phyloP scores from a whole-genome alignment of 23 tunicate species.

The Ciona savignyi region DNA sequence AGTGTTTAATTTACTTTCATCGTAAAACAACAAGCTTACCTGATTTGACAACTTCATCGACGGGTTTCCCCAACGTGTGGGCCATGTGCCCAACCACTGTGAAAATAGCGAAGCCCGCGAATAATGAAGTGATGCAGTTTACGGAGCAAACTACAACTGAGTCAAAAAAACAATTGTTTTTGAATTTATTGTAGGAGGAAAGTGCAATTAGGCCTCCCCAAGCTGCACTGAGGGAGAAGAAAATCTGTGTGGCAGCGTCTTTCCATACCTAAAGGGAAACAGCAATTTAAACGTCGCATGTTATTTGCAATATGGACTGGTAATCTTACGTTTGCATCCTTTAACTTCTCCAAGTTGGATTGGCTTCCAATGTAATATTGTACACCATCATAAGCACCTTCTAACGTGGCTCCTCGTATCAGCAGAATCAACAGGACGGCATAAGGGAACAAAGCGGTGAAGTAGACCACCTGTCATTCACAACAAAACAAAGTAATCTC shows the following conservation, averaged over 20 bases:
- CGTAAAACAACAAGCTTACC: slow-evolving; percentile 12
- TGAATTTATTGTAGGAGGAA: slow-evolving; percentile 74
- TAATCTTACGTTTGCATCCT: slow-evolving; percentile 36
- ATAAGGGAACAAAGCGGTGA: slow-evolving; percentile 92
- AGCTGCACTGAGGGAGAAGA: slow-evolving; percentile 71
- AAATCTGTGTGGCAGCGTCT: slow-evolving; percentile 72
- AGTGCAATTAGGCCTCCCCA: slow-evolving; percentile 82
- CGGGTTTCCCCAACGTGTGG: slow-evolving; percentile 17
- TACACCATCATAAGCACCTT: slow-evolving; percentile 83
- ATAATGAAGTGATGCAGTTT: slow-evolving; percentile 61
- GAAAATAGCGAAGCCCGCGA: slow-evolving; percentile 74
- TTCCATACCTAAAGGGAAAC: slow-evolving; percentile 44
- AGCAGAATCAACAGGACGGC: slow-evolving; percentile 77
- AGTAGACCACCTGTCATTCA: slow-evolving; percentile 90
- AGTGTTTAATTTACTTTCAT: not conserved
- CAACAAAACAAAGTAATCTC: no score
- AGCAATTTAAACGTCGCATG: not conserved
- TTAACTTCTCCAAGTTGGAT: slow-evolving; percentile 46
- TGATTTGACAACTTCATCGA: slow-evolving; percentile 32
- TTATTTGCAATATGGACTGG: not conserved
- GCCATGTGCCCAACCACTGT: slow-evolving; percentile 88
- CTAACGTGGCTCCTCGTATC: slow-evolving; percentile 73
- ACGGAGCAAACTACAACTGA: slow-evolving; percentile 46
- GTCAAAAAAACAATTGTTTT: slow-evolving; percentile 54
- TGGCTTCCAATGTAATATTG: slow-evolving; percentile 84